Conservation (phyloP, 2,888 invertebrate species). For the Lithophane ornitopus region DNA sequence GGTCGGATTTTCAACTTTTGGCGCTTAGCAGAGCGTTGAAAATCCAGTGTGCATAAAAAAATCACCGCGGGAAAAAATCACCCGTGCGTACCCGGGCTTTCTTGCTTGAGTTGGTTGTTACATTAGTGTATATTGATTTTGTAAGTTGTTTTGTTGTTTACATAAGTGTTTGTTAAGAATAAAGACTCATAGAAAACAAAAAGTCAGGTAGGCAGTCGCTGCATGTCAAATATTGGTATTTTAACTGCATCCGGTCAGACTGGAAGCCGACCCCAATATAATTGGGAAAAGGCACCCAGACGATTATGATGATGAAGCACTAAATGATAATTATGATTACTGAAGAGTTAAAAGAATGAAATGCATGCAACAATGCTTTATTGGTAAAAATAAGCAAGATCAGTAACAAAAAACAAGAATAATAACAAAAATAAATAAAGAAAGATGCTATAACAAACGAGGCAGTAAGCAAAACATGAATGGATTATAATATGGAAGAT, state of each 20-base stretch:
- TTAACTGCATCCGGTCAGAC: neutral
- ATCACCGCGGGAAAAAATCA: too few species aligned
- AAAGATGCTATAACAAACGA: neutral
- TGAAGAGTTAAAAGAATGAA: neutral
- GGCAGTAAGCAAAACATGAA: neutral
- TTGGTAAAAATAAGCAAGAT: neutral
- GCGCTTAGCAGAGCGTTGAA: too few species aligned
- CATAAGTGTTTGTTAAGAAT: neutral
- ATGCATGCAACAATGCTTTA: neutral
- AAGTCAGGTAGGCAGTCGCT: too few species aligned
- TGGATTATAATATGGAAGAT: neutral
- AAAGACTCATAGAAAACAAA: too few species aligned
- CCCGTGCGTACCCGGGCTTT: too few species aligned
- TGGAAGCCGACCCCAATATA: neutral
- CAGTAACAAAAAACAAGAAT: neutral
- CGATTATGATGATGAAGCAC: neutral
- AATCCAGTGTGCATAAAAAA: too few species aligned
- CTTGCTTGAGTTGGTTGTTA: neutral
- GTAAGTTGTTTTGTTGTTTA: neutral
- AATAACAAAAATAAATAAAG: neutral
- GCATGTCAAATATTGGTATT: neutral
- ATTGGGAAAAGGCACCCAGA: neutral
- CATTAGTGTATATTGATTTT: neutral
- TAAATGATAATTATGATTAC: neutral
- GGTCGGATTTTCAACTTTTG: too few species aligned